Base-by-base conservation (phyloP, 2,113 vertebrate genomes). In the Gopherus flavomarginatus region DNA sequence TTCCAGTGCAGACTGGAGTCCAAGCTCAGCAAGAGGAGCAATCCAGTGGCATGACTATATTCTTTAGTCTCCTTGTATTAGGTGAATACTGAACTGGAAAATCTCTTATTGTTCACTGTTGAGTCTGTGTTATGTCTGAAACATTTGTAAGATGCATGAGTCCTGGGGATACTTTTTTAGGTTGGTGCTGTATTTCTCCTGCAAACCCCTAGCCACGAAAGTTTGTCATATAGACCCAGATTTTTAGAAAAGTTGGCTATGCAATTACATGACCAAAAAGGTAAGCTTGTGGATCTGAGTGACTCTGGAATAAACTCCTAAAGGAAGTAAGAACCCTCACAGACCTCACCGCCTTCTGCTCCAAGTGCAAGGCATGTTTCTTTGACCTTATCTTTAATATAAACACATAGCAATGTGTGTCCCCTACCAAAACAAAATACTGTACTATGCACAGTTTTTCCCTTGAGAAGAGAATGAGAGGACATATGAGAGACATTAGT, bases 21-120 rank as follows among this genome's bases (percentile, higher is more conserved):
- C 98, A 99, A 93, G 99, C 99, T 3, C 99, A 99, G 97, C 99
- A 99, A 89, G 99, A 99, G 97, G 99, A 99, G 57, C 99, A 99
- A 96, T 99, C 99, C 1, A 99, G 99, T 3, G 99, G 99, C 94
- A 98, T 99, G 99, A 99, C 99, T 1, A 99, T 99, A 82, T 99
- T 99, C 98, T 99, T 99, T 98, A 99, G 98, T 90, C 99, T 99
- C 86, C 98, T 99, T 8, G 99, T 99, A 81, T 98, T 99, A 97
- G 99, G 99, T 99, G 96, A 97, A 97, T 98, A 11, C 21, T 27
- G 56, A 95, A 38, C 53, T 92, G 24, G 77, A 83, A 87, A 80
- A 54, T 82, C 2, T 86, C 24, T 7, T 96, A 62, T 81, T 85
- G 27, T n/a, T 78, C 1, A 47, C 44, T 86, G 19, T 88, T 85